A percentile compares a stretch with the other conserved stretches of the same genome.
Conservation (phyloP, 2,888 invertebrate species). For the Eupithecia exiguata region DNA sequence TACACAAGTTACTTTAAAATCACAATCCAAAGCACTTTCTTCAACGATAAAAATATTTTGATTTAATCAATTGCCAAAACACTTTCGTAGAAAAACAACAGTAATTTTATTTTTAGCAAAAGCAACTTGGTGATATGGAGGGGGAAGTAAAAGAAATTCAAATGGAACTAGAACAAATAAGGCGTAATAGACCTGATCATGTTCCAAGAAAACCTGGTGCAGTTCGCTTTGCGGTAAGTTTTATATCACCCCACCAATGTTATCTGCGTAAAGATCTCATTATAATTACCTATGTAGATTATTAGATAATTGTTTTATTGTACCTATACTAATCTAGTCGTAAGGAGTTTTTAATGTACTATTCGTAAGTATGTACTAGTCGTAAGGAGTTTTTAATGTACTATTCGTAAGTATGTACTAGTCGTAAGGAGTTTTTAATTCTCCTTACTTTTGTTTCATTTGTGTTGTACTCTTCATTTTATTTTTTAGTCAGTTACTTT, state of each 20-base stretch:
- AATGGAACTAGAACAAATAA: conserved; percentile 71
- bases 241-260: background rate
- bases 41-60: background rate
- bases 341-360: too few species aligned
- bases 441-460: too few species aligned
- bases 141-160: conserved; percentile 74
- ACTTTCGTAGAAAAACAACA: background rate
- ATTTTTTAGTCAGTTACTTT: too few species aligned
- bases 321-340: too few species aligned
- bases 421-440: too few species aligned
- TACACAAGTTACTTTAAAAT: background rate
- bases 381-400: too few species aligned
- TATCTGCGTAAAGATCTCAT: too few species aligned
- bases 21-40: background rate
- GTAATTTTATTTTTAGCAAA: conserved; percentile 61
- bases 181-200: conserved; percentile 58
- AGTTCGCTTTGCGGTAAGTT: conserved; percentile 14
- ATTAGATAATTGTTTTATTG: too few species aligned
- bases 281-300: too few species aligned
- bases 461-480: too few species aligned
- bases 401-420: too few species aligned
- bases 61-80: background rate
- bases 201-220: conserved; percentile 24
- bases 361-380: too few species aligned
- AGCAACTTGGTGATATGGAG: conserved; percentile 74